These are phyloP conservation scores for Drosophila paracracens DNA, from an alignment of 2,888 invertebrate species.

Conservation along the genomic window DNA sequence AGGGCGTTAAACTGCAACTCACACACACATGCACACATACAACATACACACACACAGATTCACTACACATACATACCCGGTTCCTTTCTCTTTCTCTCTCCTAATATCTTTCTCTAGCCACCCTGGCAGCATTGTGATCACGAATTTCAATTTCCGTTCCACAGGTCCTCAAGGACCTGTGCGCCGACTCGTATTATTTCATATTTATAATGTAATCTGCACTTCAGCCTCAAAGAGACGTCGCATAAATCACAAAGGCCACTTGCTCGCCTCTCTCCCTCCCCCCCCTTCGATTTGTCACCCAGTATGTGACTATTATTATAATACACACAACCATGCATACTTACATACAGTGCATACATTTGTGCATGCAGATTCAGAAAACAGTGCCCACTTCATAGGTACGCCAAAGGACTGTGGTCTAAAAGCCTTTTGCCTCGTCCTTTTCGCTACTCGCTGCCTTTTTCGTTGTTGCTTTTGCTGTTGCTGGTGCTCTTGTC, in stretches of 20 bases:
- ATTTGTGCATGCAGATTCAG: conserved; percentile 28
- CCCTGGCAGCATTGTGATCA: conserved; percentile 34
- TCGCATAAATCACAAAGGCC: conserved; percentile 74
- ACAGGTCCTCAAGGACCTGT: conserved; percentile 70
- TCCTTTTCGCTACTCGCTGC: conserved; percentile 41
- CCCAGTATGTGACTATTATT: conserved; percentile 45
- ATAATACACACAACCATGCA: conserved; percentile 44
- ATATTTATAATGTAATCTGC: conserved; percentile 80
- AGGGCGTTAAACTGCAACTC: conserved; percentile 3
- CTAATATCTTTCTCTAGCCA: conserved; percentile 1
- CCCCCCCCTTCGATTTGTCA: no score
- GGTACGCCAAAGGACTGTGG: conserved; percentile 49
- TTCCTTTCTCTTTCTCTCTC: neutral
- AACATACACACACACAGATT: neutral
- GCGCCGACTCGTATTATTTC: conserved; percentile 71
- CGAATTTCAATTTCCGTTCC: conserved; percentile 72
- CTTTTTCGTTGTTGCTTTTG: conserved; percentile 27
- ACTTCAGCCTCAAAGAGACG: conserved; percentile 75
- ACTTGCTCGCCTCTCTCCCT: conserved; percentile 33
- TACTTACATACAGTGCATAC: neutral
- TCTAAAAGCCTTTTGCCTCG: conserved; percentile 72
- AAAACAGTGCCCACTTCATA: conserved; percentile 61
- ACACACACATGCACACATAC: neutral
- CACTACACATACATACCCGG: neutral
- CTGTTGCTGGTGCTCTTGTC: conserved; percentile 10